Conservation (phyloP, 2,888 invertebrate genomes). For the Eucera pruinosa region DNA sequence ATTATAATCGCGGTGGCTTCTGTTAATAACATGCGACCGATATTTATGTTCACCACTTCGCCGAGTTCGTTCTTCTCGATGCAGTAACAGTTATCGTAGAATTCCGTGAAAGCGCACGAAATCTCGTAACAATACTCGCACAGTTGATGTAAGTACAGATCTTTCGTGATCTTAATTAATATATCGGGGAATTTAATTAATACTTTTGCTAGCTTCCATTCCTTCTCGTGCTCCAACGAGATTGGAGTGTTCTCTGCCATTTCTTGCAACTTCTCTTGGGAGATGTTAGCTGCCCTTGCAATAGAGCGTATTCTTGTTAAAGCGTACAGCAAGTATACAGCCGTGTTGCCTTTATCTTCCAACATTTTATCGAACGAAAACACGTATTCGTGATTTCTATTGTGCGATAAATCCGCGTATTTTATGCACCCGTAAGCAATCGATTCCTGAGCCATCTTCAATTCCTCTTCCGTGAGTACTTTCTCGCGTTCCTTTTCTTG, state of each 20-base stretch:
- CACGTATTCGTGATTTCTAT: constrained; percentile 96
- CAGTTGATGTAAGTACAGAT: constrained; percentile 93
- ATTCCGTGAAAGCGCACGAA: constrained; percentile 96
- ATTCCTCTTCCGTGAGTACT: constrained; percentile 91
- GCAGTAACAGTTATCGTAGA: constrained; percentile 99
- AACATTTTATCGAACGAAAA: constrained; percentile 99
- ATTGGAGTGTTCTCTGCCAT: constrained; percentile 87
- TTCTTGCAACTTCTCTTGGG: constrained; percentile 87
- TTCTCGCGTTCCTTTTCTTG: constrained; percentile 94
- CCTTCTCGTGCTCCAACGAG: constrained; percentile 94
- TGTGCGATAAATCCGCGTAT: constrained; percentile 98
- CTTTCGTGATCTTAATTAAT: constrained; percentile 91
- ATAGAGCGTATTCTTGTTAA: constrained; percentile 97
- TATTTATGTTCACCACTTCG: constrained; percentile 92
- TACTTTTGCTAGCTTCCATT: constrained; percentile 96
- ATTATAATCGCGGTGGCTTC: constrained; percentile 96
- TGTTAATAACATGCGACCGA: constrained; percentile 94
- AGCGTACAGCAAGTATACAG: constrained; percentile 98
- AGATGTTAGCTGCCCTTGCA: constrained; percentile 91
- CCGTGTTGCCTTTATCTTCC: constrained; percentile 99
- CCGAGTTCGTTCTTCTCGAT: constrained; percentile 95
- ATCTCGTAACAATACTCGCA: constrained; percentile 99
- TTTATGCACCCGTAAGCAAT: constrained; percentile 99
- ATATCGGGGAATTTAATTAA: constrained; percentile 95
- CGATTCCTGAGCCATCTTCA: constrained; percentile 93